Percentiles rank a stretch among this genome's conserved stretches.
These are phyloP conservation scores for Dromius quadrimaculatus DNA, from an alignment of 2,888 invertebrate species.

Conservation along the genomic window DNA sequence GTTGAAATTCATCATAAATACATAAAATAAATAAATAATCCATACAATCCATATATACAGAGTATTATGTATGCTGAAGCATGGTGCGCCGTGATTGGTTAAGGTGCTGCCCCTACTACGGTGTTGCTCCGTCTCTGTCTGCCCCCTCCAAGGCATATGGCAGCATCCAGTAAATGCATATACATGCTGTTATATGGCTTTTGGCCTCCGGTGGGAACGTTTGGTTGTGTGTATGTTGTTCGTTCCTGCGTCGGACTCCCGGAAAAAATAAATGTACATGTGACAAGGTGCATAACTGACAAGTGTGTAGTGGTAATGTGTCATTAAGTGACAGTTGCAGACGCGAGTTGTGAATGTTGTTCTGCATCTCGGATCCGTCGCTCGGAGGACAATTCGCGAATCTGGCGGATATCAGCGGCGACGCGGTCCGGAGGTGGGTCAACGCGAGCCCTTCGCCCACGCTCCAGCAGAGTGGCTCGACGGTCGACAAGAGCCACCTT, in stretches of 20 bases:
- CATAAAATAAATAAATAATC: conserved; percentile 69
- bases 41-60: conserved; percentile 67
- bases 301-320: conserved; percentile 11
- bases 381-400: conserved; percentile 63
- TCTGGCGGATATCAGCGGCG: conserved; percentile 73
- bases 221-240: conserved; percentile 48
- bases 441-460: conserved; percentile 70
- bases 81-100: conserved; percentile 61
- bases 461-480: conserved; percentile 58
- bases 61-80: conserved; percentile 65
- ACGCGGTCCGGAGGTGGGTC: conserved; percentile 73
- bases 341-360: conserved; percentile 26
- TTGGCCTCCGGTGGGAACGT: conserved; percentile 62
- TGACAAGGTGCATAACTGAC: neutral
- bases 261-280: neutral
- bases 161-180: conserved; percentile 65
- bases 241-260: neutral
- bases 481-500: conserved; percentile 55
- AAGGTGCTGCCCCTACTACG: conserved; percentile 59
- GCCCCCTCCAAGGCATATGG: conserved; percentile 61
- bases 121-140: conserved; percentile 59
- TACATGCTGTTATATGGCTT: conserved; percentile 65
- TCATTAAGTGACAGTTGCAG: conserved; percentile 37
- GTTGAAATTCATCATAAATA: conserved; percentile 61
- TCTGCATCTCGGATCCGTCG: conserved; percentile 25